Percentiles rank a stretch among this genome's conserved stretches.
These are phyloP conservation scores for Mustela lutreola DNA, from an alignment of 2,113 vertebrate genomes.

Conservation along the genomic window DNA sequence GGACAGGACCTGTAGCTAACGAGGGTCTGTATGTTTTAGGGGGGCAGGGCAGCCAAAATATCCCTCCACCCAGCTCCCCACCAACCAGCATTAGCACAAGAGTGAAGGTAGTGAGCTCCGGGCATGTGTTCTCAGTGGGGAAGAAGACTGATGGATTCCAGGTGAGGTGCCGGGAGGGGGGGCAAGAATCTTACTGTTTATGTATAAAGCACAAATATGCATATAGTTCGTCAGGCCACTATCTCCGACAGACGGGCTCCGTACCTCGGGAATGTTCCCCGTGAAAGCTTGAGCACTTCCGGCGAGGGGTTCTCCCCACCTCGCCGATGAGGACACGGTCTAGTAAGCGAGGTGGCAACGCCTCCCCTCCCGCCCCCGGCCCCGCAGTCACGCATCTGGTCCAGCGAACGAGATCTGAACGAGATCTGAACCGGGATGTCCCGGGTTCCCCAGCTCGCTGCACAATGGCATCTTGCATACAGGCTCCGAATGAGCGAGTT, in stretches of 20 bases:
- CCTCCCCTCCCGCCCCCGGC: accelerated
- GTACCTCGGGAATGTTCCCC: neutral
- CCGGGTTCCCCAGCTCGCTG: neutral
- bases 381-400: accelerated
- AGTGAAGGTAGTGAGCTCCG: neutral
- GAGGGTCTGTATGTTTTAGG: neutral
- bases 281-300: neutral
- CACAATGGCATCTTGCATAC: accelerated
- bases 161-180: accelerated
- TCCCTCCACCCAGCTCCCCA: neutral
- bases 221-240: accelerated
- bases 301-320: accelerated
- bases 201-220: neutral
- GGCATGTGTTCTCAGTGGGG: accelerated
- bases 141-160: neutral
- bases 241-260: neutral
- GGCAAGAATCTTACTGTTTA: neutral
- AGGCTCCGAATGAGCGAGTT: neutral
- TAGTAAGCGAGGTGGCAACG: neutral
- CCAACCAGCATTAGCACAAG: too few relatives aligned
- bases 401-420: neutral
- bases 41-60: neutral
- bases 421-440: neutral
- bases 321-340: neutral
- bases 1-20: neutral